Evolutionary conservation across 2,888 invertebrate species (phyloP), one percentile per base, ranked within the genome.

Genomic region (Girardia tigrina): DNA sequence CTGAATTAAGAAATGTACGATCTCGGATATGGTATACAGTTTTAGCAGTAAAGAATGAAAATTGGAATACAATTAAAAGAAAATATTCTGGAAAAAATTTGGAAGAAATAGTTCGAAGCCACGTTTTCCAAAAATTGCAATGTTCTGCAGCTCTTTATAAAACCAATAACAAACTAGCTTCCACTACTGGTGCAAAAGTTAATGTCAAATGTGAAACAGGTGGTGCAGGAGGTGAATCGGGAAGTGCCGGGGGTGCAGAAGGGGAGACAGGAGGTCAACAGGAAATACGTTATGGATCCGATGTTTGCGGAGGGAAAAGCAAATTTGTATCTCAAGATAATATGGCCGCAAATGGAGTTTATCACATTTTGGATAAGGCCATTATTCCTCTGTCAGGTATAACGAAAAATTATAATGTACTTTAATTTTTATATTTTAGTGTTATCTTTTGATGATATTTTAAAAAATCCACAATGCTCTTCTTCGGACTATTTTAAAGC

Each of bases 321-420:
- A 36, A 73, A 36, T 28, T 73, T 73, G 20, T 73, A 6, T 26
- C 26, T 26, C 29, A 27, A 28, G 73, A 73, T 73, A 29, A 28
- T 26, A 73, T 73, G 73, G 73, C 73, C 2, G 36, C 6, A 28
- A 73, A 73, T 36, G 73, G 73, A 14, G 73, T 73, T 16, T 26
- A 26, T 16, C 73, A 73, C 20, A 29, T 73, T 8, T 4, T 73
- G 12, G 73, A 73, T 8, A 36, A 36, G 26, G 20, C 36, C 1
- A 29, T 73, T 4, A 36, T 36, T 29, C 73, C 73, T 8, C 12
- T 28, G 16, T 28, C 29, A 8, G 36, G 73, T 73, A 70, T 70
- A 29, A 26, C 28, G 16, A n/a, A 16, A 71, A 12, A 71, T 71
- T 4, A 26, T 20, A 71, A 71, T 14, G 6, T 26, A 71, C 28